These are phyloP conservation scores for Gambelia wislizenii DNA, from an alignment of 2,797 vertebrate species.

Conservation along the genomic window DNA sequence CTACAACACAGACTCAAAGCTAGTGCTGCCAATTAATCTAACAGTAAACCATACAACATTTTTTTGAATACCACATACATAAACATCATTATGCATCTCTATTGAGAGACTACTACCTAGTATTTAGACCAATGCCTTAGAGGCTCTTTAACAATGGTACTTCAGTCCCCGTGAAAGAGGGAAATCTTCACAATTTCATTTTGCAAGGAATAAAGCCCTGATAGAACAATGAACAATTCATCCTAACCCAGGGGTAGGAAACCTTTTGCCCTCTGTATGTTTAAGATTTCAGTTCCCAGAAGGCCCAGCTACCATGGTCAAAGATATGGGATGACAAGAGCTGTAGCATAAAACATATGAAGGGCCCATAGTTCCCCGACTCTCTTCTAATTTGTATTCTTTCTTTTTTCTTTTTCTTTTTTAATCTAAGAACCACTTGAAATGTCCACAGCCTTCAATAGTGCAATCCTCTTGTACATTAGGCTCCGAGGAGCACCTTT, in stretches of 20 bases:
- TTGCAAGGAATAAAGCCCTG: constrained; percentile 28
- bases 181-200: neutral
- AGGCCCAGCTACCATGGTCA: neutral
- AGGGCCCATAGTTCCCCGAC: neutral
- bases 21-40: fast-evolving
- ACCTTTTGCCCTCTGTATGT: neutral
- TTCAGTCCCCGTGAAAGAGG: constrained; percentile 34
- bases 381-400: neutral
- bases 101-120: constrained; percentile 33
- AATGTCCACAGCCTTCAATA: neutral
- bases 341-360: neutral
- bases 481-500: no score
- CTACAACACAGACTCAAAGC: constrained; percentile 4
- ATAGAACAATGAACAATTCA: neutral
- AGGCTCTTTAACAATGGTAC: constrained; percentile 6
- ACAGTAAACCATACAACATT: constrained; percentile 8
- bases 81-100: neutral
- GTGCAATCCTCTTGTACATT: neutral
- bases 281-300: neutral
- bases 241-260: neutral
- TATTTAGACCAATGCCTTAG: constrained; percentile 32
- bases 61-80: constrained; percentile 3
- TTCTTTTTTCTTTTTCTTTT: no score
- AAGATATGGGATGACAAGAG: neutral
- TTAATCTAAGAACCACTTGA: neutral